phyloP scores from a whole-genome alignment of 2,113 vertebrate species.

The Lophius piscatorius region DNA sequence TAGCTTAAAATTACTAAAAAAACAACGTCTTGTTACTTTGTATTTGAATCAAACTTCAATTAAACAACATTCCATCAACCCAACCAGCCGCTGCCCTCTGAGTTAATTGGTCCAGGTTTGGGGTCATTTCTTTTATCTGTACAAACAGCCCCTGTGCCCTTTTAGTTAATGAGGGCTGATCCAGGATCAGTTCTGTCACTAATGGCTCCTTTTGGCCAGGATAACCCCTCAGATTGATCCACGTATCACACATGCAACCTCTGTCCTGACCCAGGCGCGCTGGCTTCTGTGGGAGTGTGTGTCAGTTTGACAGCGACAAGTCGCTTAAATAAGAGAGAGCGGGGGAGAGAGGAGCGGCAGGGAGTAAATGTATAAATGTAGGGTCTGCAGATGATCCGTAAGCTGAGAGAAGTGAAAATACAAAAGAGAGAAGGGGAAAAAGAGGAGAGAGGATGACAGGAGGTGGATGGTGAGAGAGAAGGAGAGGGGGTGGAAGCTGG shows the following conservation, averaged over 20 bases:
- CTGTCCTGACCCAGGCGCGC: conserved; percentile 37
- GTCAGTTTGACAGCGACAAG: conserved; percentile 6
- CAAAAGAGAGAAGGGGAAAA: conserved; percentile 12
- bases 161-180: conserved; percentile 76
- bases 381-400: conserved; percentile 30
- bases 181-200: conserved; percentile 69
- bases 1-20: conserved; percentile 56
- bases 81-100: conserved; percentile 27
- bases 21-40: conserved; percentile 55
- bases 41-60: conserved; percentile 54
- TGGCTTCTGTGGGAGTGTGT: neutral
- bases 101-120: conserved; percentile 71
- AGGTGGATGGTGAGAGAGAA: conserved; percentile 24
- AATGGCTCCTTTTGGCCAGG: conserved; percentile 65
- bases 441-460: conserved; percentile 36
- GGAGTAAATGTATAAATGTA: conserved; percentile 25
- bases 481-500: conserved; percentile 48
- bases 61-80: conserved; percentile 43
- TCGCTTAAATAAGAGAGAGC: conserved; percentile 26
- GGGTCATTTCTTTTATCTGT: conserved; percentile 71
- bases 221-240: conserved; percentile 67
- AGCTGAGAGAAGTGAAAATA: conserved; percentile 30
- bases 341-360: conserved; percentile 8
- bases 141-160: conserved; percentile 66
- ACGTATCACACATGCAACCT: conserved; percentile 51